phyloP scores from a whole-genome alignment of 37 sponge, comb jelly and placozoan species.

The Geodia barretti region DNA sequence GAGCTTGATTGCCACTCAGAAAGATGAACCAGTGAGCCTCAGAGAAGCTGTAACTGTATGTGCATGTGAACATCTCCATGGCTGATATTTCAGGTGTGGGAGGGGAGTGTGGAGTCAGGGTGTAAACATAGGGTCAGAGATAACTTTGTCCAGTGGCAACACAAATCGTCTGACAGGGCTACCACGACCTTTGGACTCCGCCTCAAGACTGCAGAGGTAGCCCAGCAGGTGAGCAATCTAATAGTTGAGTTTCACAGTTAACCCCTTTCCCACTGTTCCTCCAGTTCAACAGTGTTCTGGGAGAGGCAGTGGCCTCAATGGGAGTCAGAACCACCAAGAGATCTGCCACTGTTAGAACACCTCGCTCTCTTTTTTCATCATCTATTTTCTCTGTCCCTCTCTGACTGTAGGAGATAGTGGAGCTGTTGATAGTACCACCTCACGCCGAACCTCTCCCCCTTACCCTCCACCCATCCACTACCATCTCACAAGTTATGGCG shows the following conservation, averaged over 20 bases:
- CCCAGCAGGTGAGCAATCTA: conserved; percentile 47
- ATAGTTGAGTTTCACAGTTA: no score
- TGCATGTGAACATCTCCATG: not conserved
- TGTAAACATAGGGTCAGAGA: conserved; percentile 52
- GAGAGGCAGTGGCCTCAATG: no score
- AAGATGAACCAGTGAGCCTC: conserved; percentile 40
- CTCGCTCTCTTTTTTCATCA: no score
- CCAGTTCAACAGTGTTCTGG: not conserved
- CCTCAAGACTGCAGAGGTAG: conserved; percentile 1
- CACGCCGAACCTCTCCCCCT: not conserved
- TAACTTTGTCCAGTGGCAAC: conserved; percentile 70
- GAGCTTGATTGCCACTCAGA: conserved; percentile 26
- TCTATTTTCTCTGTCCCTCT: no score
- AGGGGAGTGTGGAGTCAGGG: conserved; percentile 16
- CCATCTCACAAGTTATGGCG: conserved; percentile 30
- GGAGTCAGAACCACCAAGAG: no score
- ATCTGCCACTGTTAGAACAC: no score
- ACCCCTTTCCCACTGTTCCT: no score
- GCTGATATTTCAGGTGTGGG: conserved; percentile 54
- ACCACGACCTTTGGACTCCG: conserved; percentile 44
- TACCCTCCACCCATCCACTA: not conserved
- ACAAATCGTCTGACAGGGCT: not conserved
- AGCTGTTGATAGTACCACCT: not conserved
- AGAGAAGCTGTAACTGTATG: not conserved
- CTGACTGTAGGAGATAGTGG: not conserved